Base-by-base conservation (phyloP, 2,113 vertebrate species). In the Burhinus bistriatus region DNA sequence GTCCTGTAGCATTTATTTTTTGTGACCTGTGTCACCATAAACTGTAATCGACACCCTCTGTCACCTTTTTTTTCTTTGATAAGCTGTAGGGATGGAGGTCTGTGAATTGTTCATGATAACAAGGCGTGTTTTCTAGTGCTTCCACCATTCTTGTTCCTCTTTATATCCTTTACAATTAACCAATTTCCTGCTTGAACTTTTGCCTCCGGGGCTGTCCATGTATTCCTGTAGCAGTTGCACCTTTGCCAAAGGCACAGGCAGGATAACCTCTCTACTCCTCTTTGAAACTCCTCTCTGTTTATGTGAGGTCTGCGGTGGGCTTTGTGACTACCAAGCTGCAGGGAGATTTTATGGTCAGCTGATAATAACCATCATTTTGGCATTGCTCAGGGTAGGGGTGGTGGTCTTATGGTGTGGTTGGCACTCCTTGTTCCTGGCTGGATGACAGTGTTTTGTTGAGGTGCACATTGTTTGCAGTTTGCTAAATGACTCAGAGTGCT, bases 51-150 rank as follows among this genome's bases (percentile, higher is more conserved):
- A 92, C 72, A 64, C 72, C 70, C 71, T 70, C 51, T 0, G 4
- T 83, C 80, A 93, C 68, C 68, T 90, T 90, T 87, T 34, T 90
- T 94, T 87, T 34, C 80, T 91, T 94, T 89, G 87, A 68, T 71
- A 84, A 82, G 4, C 59, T 96, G 76, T 62, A 83, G 51, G 82
- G 71, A 58, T 5, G 16, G 71, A 89, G 83, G 55, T 20, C 59
- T 89, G 80, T 51, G 69, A 92, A 38, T 64, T 72, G 81, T 58
- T 91, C 44, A 38, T 10, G 70, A 61, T 93, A 88, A 79, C 93
- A 88, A 76, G 57, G 61, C 62, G n/a, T 36, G 61, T 72, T 91
- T 89, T 82, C 66, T 79, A 71, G 71, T 52, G 73, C 84, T 89
- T 94, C 76, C 57, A 57, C 47, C 66, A 15, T 93, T 83, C 66